phyloP scores from a whole-genome alignment of 2,888 invertebrate species.

The Morpho deidamia region DNA sequence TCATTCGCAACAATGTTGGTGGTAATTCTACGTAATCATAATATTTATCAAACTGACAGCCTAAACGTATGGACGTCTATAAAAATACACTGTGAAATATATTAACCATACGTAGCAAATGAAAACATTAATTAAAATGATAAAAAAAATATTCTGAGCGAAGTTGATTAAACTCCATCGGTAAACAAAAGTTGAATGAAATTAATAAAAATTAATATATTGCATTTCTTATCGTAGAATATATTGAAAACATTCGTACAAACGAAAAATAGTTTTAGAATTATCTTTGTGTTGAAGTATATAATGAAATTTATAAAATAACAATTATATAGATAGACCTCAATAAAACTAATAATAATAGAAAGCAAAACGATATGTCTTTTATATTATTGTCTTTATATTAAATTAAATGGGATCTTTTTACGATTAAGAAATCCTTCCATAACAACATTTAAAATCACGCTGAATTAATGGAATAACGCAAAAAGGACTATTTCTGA shows the following conservation, averaged over 20 bases:
- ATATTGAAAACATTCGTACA: constrained; percentile 37
- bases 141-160: constrained; percentile 30
- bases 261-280: too few relatives aligned
- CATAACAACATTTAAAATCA: too few relatives aligned
- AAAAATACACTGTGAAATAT: constrained; percentile 43
- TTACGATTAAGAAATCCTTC: too few relatives aligned
- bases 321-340: too few relatives aligned
- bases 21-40: constrained; percentile 22
- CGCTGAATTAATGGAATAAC: too few relatives aligned
- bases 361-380: too few relatives aligned
- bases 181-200: constrained; percentile 56
- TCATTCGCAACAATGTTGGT: constrained; percentile 25
- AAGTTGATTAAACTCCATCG: constrained; percentile 28
- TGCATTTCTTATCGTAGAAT: constrained; percentile 24
- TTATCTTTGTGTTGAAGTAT: too few relatives aligned
- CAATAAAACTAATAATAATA: too few relatives aligned
- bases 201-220: constrained; percentile 57
- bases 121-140: constrained; percentile 45
- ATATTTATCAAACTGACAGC: constrained; percentile 16
- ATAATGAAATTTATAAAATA: too few relatives aligned
- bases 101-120: constrained; percentile 32
- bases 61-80: constrained; percentile 4
- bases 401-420: too few relatives aligned
- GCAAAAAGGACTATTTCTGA: too few relatives aligned
- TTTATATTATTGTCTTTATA: too few relatives aligned